A percentile compares a stretch with the other conserved stretches of the same genome.
Conservation (phyloP, 2,888 invertebrate genomes). For the Cheilosia vernalis region DNA sequence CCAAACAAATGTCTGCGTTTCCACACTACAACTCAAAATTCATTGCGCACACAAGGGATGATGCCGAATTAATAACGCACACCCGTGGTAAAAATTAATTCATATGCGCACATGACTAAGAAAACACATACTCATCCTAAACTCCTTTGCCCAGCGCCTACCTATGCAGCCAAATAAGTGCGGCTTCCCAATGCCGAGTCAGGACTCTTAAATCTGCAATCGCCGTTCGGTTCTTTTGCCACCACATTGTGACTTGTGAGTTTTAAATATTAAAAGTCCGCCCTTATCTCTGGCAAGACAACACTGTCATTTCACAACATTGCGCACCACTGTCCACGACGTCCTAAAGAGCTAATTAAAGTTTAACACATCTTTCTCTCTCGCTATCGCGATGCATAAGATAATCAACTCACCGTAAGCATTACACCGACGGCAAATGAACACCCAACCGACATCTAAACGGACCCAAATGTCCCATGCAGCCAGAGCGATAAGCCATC, state of each 20-base stretch:
- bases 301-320: constrained; percentile 30
- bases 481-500: constrained; percentile 67
- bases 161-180: background rate
- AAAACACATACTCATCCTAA: too few species aligned
- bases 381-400: constrained; percentile 59
- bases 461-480: constrained; percentile 33
- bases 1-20: too few species aligned
- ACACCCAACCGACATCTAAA: constrained; percentile 47
- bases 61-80: too few species aligned
- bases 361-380: constrained; percentile 68
- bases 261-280: constrained; percentile 42
- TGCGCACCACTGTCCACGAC: constrained; percentile 13
- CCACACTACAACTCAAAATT: too few species aligned
- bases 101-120: too few species aligned
- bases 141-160: background rate
- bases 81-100: too few species aligned
- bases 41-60: too few species aligned
- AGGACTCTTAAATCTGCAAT: background rate
- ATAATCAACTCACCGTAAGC: constrained; percentile 71
- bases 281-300: constrained; percentile 29
- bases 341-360: constrained; percentile 71
- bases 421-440: constrained; percentile 56
- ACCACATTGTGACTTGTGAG: constrained; percentile 10
- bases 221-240: constrained; percentile 2
- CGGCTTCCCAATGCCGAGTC: background rate